A percentile compares a stretch with the other conserved stretches of the same genome.
These are phyloP conservation scores for Athetis lepigone DNA, from an alignment of 2,888 invertebrate genomes.

Conservation along the genomic window DNA sequence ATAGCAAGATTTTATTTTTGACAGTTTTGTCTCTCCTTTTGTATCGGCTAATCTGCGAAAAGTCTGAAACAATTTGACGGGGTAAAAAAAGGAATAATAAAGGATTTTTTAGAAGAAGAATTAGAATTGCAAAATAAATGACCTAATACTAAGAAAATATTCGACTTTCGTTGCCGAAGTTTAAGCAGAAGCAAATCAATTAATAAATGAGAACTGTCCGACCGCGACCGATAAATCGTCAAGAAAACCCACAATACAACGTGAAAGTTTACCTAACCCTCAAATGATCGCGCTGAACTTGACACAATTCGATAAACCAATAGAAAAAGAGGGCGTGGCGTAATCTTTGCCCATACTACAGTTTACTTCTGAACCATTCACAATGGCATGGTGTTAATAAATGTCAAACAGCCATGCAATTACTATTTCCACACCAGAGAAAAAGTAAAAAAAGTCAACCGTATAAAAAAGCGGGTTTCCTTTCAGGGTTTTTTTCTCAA, in stretches of 20 bases:
- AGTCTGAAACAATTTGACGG: no score
- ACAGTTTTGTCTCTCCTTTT: no score
- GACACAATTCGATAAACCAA: slow-evolving; percentile 39
- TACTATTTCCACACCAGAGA: not conserved
- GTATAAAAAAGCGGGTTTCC: slow-evolving; percentile 13
- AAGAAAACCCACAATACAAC: not conserved
- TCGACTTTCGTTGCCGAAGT: no score
- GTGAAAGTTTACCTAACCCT: not conserved
- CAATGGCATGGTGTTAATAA: slow-evolving; percentile 8
- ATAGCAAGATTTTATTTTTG: no score
- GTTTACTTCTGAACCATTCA: slow-evolving; percentile 10
- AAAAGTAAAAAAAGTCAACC: slow-evolving; percentile 16
- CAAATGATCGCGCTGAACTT: slow-evolving; percentile 18
- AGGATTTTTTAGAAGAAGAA: no score
- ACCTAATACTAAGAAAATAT: no score
- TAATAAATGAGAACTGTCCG: no score
- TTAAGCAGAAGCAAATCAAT: no score
- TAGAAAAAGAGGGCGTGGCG: slow-evolving; percentile 31
- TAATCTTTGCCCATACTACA: slow-evolving; percentile 21
- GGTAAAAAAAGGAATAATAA: no score
- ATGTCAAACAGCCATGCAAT: slow-evolving; percentile 16
- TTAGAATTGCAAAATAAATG: no score
- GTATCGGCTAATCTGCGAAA: no score
- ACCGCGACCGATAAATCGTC: not conserved
- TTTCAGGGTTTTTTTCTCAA: slow-evolving; percentile 36